Evolutionary conservation across 1,140 invertebrate genomes (phyloP), one percentile per base, ranked within the genome.

Genomic region (Hypothenemus hampei): DNA sequence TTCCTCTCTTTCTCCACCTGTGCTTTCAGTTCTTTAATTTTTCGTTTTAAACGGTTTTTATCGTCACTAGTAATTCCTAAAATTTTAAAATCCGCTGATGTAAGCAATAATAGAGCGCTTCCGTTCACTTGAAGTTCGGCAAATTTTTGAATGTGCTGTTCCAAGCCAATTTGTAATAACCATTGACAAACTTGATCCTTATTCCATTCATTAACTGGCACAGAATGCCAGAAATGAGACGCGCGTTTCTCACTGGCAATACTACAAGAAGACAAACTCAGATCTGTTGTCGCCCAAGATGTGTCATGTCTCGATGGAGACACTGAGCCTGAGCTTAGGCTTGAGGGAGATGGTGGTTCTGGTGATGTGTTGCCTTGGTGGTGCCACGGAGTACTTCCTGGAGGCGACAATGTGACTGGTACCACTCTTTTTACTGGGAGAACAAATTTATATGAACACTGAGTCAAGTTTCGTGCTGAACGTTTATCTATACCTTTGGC

Each of bases 121-220:
- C 94, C 94, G 66, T 87, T 87, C 22, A 97, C 86, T 61, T 84
- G 83, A 62, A 87, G 82, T 57, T 92, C 86, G 37, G 85, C 80
- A 71, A 97, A 95, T 59, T 85, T 83, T 15, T 85, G 76, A 44
- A 88, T 85, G 69, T 93, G 87, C 37, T 89, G 82, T 62, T 94
- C 90, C 67, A 96, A 71, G 21, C 89, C 85, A 37, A 91, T 75
- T 8, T 80, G 80, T 56, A 86, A 77, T 35, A 96, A 75, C 91
- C 92, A 95, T 67, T 93, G 89, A 70, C 87, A 88, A 2, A 95
- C 89, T 78, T 93, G 87, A 69, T 92, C 87, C 69, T 88, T 87
- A 58, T 80, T 87, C 91, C 91, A 95, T 62, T 91, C 87, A 18
- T 79, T 77, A 40, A 92, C 83, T 4, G 85, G 82, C 15, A 78